Base-by-base conservation (phyloP, 2,797 vertebrate genomes). In the Bothrops alternatus region DNA sequence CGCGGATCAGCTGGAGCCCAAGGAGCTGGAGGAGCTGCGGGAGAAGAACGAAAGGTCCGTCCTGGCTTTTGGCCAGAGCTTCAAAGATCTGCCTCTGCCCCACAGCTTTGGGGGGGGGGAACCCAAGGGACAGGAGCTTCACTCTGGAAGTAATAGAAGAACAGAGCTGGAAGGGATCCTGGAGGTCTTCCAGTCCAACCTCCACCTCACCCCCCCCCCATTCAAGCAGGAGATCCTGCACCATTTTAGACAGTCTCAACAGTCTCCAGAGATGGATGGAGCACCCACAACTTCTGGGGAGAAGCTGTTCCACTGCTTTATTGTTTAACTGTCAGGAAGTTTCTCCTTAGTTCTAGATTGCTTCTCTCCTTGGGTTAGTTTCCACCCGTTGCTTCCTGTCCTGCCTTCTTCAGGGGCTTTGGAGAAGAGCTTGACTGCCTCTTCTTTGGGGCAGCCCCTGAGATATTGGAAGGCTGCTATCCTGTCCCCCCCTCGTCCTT, bases 1-100 rank as follows among this genome's bases (percentile, higher is more conserved):
- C 7, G 65, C 65, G 14, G 97, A 97, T 7, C 95, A 96, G 0
- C 93, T 97, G 86, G 96, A 97, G 56, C 96, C 97, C 85, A 97
- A 97, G 65, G 98, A 99, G 91, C 92, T 99, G 16, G 96, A 97
- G 94, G 98, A 98, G 87, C 96, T 99, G 61, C 97, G 98, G 47
- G 97, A 96, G 93, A 99, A 98, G 95, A 98, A 98, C 0, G 96
- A 98, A 93, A 97, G 96, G 99, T 99, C 97, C 88, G 61, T 0
- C 0, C 25, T 1, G n/a, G n/a, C 65, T 69, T 69, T 16, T 69
- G 1, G 65, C 6, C 13, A n/a, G 61, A 63, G 61, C 10, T 63
- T 12, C 10, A 12, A 28, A 63, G 4, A 10, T 12, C 63, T 3
- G 65, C 55, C 55, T 56, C 55, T 56, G 11, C 55, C 55, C 55